Conservation (phyloP, 2,113 vertebrate species). For the Vulpes lagopus region DNA sequence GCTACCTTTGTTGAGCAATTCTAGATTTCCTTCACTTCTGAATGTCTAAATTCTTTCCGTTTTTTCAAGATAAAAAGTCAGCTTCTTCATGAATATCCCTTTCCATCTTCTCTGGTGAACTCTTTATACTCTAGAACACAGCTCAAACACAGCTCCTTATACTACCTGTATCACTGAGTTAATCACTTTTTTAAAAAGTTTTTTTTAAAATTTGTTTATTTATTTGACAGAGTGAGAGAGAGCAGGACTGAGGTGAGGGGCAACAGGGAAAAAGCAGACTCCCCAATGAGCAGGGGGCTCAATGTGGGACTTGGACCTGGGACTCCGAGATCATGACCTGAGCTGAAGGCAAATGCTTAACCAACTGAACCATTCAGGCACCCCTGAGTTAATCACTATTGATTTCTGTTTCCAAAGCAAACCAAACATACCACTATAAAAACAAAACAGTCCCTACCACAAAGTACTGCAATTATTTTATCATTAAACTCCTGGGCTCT, state of each 20-base stretch:
- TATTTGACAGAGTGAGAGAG: no score
- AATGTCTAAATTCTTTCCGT: not conserved
- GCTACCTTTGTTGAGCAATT: not conserved
- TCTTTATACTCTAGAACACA: not conserved
- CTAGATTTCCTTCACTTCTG: not conserved
- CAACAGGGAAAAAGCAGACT: no score
- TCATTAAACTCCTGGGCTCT: not conserved
- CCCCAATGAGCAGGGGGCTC: not conserved
- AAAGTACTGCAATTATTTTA: not conserved
- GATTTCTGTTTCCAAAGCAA: constrained; percentile 13
- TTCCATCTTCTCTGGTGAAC: not conserved
- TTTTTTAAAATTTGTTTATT: no score
- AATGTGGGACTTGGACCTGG: not conserved
- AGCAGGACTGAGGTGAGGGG: no score
- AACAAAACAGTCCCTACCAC: not conserved
- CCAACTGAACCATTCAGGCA: no score
- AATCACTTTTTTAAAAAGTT: not conserved
- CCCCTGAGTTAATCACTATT: not conserved
- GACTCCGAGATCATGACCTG: no score
- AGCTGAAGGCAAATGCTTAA: no score
- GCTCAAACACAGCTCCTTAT: not conserved
- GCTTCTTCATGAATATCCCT: not conserved
- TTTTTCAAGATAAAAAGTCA: constrained; percentile 14
- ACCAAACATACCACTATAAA: not conserved
- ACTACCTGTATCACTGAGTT: not conserved